Evolutionary conservation across 2,888 invertebrate species (phyloP).

Genomic region (Pecten maximus): DNA sequence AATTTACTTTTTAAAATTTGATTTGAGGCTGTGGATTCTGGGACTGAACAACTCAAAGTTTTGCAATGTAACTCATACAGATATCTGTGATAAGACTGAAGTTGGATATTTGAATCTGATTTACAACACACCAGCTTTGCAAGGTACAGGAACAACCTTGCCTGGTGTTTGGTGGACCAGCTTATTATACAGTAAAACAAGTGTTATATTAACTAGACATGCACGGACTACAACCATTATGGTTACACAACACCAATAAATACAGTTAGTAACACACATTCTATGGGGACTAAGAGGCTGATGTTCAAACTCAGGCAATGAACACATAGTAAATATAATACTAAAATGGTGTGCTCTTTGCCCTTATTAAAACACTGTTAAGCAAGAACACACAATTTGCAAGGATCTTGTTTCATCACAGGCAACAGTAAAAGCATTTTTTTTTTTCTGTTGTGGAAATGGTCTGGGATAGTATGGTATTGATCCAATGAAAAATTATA

Average conservation of each 20-base stretch:
- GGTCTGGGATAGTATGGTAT: not conserved
- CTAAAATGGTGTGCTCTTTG: not conserved
- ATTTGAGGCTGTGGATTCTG: too few species aligned
- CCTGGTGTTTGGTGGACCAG: not conserved
- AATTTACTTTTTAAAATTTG: too few species aligned
- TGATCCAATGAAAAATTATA: not conserved
- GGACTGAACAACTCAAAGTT: too few species aligned
- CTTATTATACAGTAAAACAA: not conserved
- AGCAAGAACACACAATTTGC: not conserved
- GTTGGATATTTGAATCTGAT: not conserved
- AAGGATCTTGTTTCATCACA: not conserved
- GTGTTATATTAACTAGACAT: not conserved
- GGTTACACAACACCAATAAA: not conserved
- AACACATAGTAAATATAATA: not conserved
- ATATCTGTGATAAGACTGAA: not conserved
- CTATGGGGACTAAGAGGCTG: not conserved
- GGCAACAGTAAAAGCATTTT: not conserved
- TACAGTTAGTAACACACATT: not conserved
- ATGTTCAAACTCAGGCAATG: not conserved
- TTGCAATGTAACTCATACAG: too few species aligned
- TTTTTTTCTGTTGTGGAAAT: not conserved
- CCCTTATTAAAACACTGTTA: not conserved
- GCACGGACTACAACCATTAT: not conserved
- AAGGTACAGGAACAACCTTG: not conserved
- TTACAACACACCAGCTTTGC: not conserved